These are phyloP conservation scores for Symphodus melops DNA, from an alignment of 2,113 vertebrate genomes.

Conservation along the genomic window DNA sequence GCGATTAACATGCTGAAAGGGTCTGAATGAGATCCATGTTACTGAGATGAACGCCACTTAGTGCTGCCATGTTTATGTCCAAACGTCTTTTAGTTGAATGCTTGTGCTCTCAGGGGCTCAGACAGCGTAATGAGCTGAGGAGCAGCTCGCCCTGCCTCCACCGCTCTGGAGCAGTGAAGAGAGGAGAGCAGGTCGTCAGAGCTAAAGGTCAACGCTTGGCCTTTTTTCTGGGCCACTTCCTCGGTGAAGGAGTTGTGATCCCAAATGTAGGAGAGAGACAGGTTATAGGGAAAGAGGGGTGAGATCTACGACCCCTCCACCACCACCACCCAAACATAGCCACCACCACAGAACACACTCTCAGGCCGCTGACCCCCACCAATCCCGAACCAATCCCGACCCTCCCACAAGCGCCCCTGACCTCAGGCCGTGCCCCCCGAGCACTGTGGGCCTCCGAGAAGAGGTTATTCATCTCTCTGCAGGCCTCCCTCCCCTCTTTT, in stretches of 20 bases:
- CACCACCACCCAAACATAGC: too few species aligned
- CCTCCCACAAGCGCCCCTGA: constrained; percentile 22
- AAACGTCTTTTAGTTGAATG: constrained; percentile 13
- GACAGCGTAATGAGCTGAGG: constrained; percentile 29
- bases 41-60: constrained; percentile 16
- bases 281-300: constrained; percentile 43
- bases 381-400: background rate
- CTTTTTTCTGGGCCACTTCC: constrained; percentile 50
- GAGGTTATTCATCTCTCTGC: constrained; percentile 56
- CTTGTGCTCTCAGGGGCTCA: background rate
- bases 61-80: background rate
- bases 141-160: constrained; percentile 9
- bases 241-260: constrained; percentile 28
- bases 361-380: constrained; percentile 14
- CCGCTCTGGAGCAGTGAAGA: background rate
- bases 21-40: constrained; percentile 4
- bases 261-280: constrained; percentile 43
- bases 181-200: constrained; percentile 31
- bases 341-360: too few species aligned
- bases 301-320: constrained; percentile 23
- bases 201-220: constrained; percentile 60
- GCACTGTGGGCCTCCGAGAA: constrained; percentile 49
- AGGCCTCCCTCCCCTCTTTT: constrained; percentile 21
- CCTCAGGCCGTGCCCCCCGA: constrained; percentile 53
- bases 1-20: constrained; percentile 10